These are phyloP conservation scores for Enteromius viviparus DNA, from an alignment of 2,797 vertebrate species.

Conservation along the genomic window DNA sequence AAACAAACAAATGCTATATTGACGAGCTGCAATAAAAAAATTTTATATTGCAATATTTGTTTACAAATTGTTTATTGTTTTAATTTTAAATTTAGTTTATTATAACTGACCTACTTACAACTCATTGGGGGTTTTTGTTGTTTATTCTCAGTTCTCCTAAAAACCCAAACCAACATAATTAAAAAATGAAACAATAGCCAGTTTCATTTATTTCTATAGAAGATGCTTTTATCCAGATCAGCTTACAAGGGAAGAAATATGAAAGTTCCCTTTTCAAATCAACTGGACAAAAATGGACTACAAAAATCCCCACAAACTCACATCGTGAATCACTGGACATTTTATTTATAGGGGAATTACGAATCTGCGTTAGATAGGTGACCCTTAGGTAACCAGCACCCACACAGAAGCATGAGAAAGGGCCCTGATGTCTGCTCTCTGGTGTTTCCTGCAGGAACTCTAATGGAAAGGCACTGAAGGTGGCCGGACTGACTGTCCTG, in stretches of 20 bases:
- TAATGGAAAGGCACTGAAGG: slow-evolving; percentile 73
- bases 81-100: not conserved
- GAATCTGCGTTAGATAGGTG: not conserved
- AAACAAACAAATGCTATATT: not conserved
- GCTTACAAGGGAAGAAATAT: not conserved
- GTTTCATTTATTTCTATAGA: not conserved
- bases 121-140: not conserved
- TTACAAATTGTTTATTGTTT: not conserved
- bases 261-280: not conserved
- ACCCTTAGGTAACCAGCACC: not conserved
- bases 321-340: not conserved
- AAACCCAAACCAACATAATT: not conserved
- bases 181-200: not conserved
- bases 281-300: not conserved
- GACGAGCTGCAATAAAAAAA: not conserved
- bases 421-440: not conserved
- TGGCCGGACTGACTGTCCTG: slow-evolving; percentile 83
- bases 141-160: not conserved
- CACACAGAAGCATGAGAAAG: not conserved
- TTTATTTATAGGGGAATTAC: not conserved
- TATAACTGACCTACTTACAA: not conserved
- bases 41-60: not conserved
- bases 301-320: not conserved
- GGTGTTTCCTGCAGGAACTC: slow-evolving; percentile 51
- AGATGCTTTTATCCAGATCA: not conserved